These are phyloP conservation scores for Marmota flaviventris DNA, from an alignment of 2,113 vertebrate species.

Conservation along the genomic window DNA sequence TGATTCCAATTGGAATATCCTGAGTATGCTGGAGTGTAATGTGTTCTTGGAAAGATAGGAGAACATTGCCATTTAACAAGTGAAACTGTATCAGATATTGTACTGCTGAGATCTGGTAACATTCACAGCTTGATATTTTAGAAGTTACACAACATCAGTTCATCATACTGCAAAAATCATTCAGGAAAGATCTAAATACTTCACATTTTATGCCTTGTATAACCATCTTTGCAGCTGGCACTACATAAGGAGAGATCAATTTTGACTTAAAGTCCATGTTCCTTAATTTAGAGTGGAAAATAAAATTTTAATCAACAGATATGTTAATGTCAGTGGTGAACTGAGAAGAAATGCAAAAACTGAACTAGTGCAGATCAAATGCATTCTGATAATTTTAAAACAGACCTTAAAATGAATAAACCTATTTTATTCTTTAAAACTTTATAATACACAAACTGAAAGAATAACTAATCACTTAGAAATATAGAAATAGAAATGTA, in stretches of 20 bases:
- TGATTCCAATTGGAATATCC: neutral
- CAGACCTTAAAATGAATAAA: neutral
- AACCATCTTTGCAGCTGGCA: neutral
- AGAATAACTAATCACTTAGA: neutral
- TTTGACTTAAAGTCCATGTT: slow-evolving; percentile 17
- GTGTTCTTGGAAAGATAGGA: neutral
- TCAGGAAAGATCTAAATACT: slow-evolving; percentile 51
- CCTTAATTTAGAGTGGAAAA: neutral
- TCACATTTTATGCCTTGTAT: neutral
- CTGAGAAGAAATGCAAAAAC: neutral
- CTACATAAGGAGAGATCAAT: neutral
- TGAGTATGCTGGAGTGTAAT: slow-evolving; percentile 24
- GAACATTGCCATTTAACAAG: neutral
- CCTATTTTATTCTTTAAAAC: neutral
- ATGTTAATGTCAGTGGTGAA: neutral
- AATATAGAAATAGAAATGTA: neutral
- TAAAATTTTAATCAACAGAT: slow-evolving; percentile 27
- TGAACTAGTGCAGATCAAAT: neutral
- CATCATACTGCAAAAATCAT: slow-evolving; percentile 17
- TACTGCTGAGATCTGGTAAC: slow-evolving; percentile 51
- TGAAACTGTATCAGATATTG: neutral
- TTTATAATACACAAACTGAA: neutral
- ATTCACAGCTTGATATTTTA: slow-evolving; percentile 66
- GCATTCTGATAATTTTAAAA: neutral
- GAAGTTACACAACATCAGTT: slow-evolving; percentile 60